These are phyloP conservation scores for Elysia chlorotica DNA, from an alignment of 1,140 invertebrate species.

Conservation along the genomic window DNA sequence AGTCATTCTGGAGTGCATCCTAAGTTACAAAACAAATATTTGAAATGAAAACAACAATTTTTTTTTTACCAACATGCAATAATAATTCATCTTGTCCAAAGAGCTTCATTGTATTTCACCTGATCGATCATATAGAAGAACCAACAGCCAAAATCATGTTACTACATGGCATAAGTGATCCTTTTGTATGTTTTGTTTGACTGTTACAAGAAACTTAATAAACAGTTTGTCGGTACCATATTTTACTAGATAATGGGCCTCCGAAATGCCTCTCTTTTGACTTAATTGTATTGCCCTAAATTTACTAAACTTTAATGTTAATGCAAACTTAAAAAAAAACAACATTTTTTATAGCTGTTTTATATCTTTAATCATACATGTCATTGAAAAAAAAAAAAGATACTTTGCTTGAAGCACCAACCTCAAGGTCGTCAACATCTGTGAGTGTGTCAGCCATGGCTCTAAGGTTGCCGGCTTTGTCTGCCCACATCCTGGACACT, in stretches of 20 bases:
- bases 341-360: too few species aligned
- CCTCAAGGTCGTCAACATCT: slow-evolving; percentile 32
- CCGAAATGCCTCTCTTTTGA: too few species aligned
- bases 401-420: slow-evolving; percentile 24
- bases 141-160: too few species aligned
- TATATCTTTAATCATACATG: neutral
- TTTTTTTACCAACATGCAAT: neutral
- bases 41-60: neutral
- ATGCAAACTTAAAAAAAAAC: too few species aligned
- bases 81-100: neutral
- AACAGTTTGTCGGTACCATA: too few species aligned
- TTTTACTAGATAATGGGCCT: too few species aligned
- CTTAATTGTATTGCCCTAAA: too few species aligned
- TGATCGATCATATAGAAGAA: too few species aligned
- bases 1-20: slow-evolving; percentile 41
- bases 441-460: slow-evolving; percentile 32
- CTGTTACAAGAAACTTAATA: too few species aligned
- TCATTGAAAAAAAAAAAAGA: neutral
- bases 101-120: neutral
- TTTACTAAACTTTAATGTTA: too few species aligned
- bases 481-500: slow-evolving; percentile 46
- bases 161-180: too few species aligned
- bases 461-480: slow-evolving; percentile 40
- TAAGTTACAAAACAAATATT: slow-evolving; percentile 22
- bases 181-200: too few species aligned